Conservation (phyloP, 2,888 invertebrate species). For the Abrostola triplasia region DNA sequence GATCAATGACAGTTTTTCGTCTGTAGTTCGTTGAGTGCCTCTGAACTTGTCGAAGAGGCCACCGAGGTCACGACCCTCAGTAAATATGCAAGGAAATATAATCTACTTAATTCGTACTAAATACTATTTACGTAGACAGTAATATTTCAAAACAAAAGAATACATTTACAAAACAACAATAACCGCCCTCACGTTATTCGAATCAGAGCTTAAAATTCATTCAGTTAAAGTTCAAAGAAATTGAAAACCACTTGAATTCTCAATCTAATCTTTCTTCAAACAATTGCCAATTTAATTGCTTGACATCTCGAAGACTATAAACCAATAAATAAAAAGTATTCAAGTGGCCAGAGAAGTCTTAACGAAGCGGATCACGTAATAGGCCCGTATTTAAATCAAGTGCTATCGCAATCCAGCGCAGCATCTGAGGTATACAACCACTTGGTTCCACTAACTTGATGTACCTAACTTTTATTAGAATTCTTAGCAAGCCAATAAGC, state of each 20-base stretch:
- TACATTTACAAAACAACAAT: neutral
- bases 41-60: too few relatives aligned
- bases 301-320: constrained; percentile 27
- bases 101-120: too few relatives aligned
- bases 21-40: too few relatives aligned
- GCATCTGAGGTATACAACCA: constrained; percentile 63
- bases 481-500: constrained; percentile 78
- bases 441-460: constrained; percentile 68
- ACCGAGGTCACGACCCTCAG: too few relatives aligned
- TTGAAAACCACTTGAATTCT: constrained; percentile 20
- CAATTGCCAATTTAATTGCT: constrained; percentile 45
- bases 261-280: constrained; percentile 29
- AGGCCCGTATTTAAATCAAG: constrained; percentile 65
- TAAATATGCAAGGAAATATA: too few relatives aligned
- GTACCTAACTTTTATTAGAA: constrained; percentile 80
- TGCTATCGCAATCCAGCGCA: constrained; percentile 45
- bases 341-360: constrained; percentile 27
- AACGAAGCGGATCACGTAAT: constrained; percentile 57
- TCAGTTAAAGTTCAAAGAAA: constrained; percentile 21
- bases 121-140: too few relatives aligned
- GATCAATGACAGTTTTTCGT: too few relatives aligned
- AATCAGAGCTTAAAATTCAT: constrained; percentile 11
- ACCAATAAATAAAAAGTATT: constrained; percentile 27
- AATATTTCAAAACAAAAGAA: neutral
- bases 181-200: neutral